Evolutionary conservation across 2,113 vertebrate species (phyloP), one percentile per base, ranked within the genome.

Genomic region (Lates calcarifer): DNA sequence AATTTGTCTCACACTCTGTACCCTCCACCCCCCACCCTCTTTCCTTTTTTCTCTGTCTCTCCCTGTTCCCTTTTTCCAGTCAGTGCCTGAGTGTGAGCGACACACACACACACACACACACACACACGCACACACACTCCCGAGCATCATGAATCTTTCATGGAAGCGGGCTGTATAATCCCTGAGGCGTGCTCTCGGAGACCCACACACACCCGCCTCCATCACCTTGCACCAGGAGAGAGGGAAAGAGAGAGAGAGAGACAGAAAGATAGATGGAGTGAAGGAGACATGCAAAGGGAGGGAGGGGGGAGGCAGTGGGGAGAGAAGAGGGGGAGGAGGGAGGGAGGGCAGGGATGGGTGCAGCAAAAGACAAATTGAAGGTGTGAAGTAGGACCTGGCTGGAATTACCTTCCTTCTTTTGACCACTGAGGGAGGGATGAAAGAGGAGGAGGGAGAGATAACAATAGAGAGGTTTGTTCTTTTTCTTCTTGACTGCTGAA

Each of bases 121-220:
- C 49, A 1, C 15, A 83, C 45, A 69, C 58, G 69, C 78, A 81
- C 81, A 81, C 85, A 76, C 87, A 78, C 73, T 81, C 66, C 45
- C n/a, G 62, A 90, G 88, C 92, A 91, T 94, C 93, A 95, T 95
- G 94, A 95, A 95, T 95, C 94, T 95, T 95, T 95, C 95, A 95
- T 95, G 93, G 73, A 76, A 91, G 88, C 83, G 63, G 86, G 90
- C 91, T 92, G 90, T 93, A 92, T 95, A 95, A 95, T 95, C 95
- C 95, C 95, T 92, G 86, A 94, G 94, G 94, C 94, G 90, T 93
- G 92, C 91, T 94, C 88, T 84, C 73, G n/a, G 76, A 90, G 86
- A 88, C 90, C 81, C 84, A 89, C 83, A 90, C 89, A 84, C 91
- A 92, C 83, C 82, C 86, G 74, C 88, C 87, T 92, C 86, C 89